Percentiles rank a stretch among this genome's conserved stretches.
Conservation (phyloP, 2,888 invertebrate genomes). For the Ischnus inquisitorius region DNA sequence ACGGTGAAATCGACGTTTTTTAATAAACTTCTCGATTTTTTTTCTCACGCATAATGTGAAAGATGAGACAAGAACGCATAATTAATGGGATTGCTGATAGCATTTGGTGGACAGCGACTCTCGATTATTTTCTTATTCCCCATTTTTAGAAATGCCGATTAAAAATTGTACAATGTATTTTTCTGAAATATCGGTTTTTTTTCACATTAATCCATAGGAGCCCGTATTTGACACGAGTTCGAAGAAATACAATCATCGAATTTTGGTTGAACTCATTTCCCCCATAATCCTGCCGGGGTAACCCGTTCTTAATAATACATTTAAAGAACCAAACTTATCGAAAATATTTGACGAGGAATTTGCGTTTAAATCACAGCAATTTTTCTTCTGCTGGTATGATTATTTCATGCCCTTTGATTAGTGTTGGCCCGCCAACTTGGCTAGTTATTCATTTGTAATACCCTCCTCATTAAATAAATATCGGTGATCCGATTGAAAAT, state of each 20-base stretch:
- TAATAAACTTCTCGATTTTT: not conserved
- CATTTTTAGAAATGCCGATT: not conserved
- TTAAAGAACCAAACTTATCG: no score
- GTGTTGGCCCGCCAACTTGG: no score
- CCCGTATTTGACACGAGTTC: no score
- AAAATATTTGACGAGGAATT: no score
- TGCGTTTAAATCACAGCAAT: no score
- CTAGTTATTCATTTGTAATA: not conserved
- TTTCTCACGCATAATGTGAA: not conserved
- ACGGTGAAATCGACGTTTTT: slow-evolving; percentile 38
- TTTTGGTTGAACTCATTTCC: no score
- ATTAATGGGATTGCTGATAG: slow-evolving; percentile 12
- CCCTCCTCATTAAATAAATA: not conserved
- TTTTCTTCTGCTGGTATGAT: not conserved
- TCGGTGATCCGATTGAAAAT: slow-evolving; percentile 14
- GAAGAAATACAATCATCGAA: no score
- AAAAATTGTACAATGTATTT: no score
- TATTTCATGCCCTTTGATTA: not conserved
- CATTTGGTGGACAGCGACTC: slow-evolving; percentile 36
- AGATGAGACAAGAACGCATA: slow-evolving; percentile 13
- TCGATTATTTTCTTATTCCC: not conserved
- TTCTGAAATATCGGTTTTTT: no score
- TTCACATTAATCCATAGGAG: no score
- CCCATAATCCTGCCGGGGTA: no score
- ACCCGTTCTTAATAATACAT: no score